Evolutionary conservation across 2,113 vertebrate genomes (phyloP).

Genomic region (Calypte anna): DNA sequence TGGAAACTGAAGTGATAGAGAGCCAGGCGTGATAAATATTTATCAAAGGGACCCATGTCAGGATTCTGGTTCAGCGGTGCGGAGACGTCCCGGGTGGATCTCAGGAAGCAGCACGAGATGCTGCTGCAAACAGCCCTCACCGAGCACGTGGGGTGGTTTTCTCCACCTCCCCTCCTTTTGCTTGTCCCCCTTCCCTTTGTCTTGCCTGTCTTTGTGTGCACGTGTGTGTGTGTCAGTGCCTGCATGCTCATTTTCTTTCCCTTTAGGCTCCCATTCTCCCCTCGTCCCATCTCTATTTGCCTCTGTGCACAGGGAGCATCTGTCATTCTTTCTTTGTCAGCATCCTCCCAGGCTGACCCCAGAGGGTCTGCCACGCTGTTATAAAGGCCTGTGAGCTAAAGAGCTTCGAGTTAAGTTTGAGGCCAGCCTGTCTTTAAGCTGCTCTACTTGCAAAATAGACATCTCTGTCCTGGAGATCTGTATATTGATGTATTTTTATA

Average conservation of each 20-base stretch:
- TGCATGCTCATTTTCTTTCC: constrained; percentile 17
- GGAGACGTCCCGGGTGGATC: neutral
- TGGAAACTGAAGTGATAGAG: constrained; percentile 67
- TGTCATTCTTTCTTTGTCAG: constrained; percentile 57
- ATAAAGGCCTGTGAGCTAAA: neutral
- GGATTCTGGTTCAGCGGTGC: neutral
- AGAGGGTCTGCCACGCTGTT: neutral
- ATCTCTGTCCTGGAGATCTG: neutral
- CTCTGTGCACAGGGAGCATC: neutral
- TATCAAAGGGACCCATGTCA: constrained; percentile 28
- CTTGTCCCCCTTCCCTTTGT: constrained; percentile 42
- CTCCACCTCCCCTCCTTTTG: neutral
- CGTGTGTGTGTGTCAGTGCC: neutral
- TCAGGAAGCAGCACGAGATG: neutral
- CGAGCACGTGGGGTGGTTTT: neutral
- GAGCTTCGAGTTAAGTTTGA: neutral
- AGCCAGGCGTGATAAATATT: constrained; percentile 55
- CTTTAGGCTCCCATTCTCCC: constrained; percentile 37
- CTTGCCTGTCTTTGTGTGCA: constrained; percentile 21
- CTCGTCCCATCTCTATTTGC: neutral
- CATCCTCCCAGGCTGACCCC: neutral
- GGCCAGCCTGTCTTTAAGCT: neutral
- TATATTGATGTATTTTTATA: rapidly evolving
- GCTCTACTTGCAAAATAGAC: neutral
- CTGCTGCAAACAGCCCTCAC: neutral